These are phyloP conservation scores for Diphyllodes magnificus DNA, from an alignment of 2,113 vertebrate genomes.

Conservation along the genomic window DNA sequence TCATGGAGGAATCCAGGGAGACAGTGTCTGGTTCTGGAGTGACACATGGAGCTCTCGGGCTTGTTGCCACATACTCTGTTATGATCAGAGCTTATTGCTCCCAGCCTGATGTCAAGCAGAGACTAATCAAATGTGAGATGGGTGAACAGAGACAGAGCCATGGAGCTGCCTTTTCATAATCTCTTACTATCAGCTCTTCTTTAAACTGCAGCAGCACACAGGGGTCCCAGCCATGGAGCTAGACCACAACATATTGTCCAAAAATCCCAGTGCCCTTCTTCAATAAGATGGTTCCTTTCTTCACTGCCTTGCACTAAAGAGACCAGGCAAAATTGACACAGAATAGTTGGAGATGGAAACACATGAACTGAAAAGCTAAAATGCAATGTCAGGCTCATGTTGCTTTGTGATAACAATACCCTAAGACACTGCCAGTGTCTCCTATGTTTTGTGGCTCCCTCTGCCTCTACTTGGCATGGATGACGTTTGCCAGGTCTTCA, in stretches of 20 bases:
- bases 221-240: neutral
- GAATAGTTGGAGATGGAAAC: neutral
- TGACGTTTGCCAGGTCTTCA: neutral
- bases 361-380: neutral
- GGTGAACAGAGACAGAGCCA: neutral
- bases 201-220: neutral
- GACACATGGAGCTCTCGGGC: neutral
- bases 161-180: neutral
- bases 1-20: neutral
- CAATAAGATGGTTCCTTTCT: neutral
- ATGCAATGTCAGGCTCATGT: neutral
- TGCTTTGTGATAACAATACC: neutral
- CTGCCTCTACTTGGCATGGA: neutral
- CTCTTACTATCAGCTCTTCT: neutral
- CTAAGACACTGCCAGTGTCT: neutral
- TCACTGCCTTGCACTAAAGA: neutral
- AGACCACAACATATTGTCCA: neutral
- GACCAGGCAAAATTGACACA: neutral
- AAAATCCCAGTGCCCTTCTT: neutral
- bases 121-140: slow-evolving; percentile 33
- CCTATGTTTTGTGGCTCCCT: neutral
- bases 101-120: slow-evolving; percentile 42
- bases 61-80: neutral
- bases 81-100: slow-evolving; percentile 6
- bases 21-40: neutral